Evolutionary conservation across 1,140 invertebrate species (phyloP).

Genomic region (Eriocheir sinensis): DNA sequence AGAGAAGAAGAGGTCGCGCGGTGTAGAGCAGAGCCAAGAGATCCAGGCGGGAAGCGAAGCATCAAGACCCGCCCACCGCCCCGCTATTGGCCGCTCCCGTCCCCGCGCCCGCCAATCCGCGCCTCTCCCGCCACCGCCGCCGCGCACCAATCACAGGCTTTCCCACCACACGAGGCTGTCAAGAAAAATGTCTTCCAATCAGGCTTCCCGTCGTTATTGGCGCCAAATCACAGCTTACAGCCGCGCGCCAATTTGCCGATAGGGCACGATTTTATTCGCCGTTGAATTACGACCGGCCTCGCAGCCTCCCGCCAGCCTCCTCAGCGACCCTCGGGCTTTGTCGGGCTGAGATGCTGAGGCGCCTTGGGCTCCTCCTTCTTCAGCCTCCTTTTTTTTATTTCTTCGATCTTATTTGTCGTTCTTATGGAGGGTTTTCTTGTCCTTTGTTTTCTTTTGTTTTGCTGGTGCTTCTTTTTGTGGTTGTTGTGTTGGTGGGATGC

Average conservation of each 20-base stretch:
- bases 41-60: slow-evolving; percentile 15
- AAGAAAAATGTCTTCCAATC: slow-evolving; percentile 77
- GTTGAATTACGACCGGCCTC: slow-evolving; percentile 61
- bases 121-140: slow-evolving; percentile 71
- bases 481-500: no score
- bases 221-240: slow-evolving; percentile 77
- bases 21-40: background rate
- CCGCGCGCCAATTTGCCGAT: slow-evolving; percentile 73
- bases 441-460: no score
- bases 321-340: background rate
- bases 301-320: background rate
- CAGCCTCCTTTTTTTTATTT: background rate
- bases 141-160: slow-evolving; percentile 65
- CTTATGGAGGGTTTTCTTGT: background rate
- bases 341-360: background rate
- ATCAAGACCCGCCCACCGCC: slow-evolving; percentile 55
- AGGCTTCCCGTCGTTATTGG: slow-evolving; percentile 76
- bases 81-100: slow-evolving; percentile 56
- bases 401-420: background rate
- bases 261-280: slow-evolving; percentile 73
- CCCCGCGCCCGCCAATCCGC: slow-evolving; percentile 60
- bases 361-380: no score
- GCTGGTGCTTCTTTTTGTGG: background rate
- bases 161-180: slow-evolving; percentile 70
- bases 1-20: background rate